phyloP scores from a whole-genome alignment of 2,888 invertebrate species.

The Watsonalla cultraria region DNA sequence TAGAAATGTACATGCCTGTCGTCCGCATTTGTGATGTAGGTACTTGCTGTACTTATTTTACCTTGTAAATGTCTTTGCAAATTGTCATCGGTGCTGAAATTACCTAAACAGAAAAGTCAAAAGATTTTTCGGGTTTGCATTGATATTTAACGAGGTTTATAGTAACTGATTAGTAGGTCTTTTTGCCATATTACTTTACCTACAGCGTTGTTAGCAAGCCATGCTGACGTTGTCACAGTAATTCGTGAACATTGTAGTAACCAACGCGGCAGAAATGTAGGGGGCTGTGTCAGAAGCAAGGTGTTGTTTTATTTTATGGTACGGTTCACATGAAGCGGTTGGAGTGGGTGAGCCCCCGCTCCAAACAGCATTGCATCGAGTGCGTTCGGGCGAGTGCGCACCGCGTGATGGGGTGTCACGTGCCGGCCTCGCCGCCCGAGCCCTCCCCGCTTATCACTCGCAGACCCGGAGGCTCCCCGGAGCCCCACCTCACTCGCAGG shows the following conservation, averaged over 20 bases:
- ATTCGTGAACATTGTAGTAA: slow-evolving; percentile 8
- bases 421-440: slow-evolving; percentile 24
- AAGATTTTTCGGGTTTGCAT: no score
- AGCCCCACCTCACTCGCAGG: slow-evolving; percentile 17
- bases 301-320: slow-evolving; percentile 3
- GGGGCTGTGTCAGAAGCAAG: not conserved
- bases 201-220: not conserved
- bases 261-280: slow-evolving; percentile 14
- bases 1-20: no score
- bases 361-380: slow-evolving; percentile 29
- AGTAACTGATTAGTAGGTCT: no score
- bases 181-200: no score
- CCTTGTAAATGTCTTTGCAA: no score
- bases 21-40: no score
- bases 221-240: slow-evolving; percentile 4
- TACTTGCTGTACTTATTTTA: no score
- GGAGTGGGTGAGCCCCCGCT: slow-evolving; percentile 8
- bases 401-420: slow-evolving; percentile 55
- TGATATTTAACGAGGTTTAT: no score
- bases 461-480: slow-evolving; percentile 32
- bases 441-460: slow-evolving; percentile 31
- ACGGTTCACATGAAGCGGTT: not conserved
- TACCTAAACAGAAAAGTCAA: no score
- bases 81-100: no score
- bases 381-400: slow-evolving; percentile 34